Evolutionary conservation across 2,113 vertebrate species (phyloP), one percentile per base, ranked within the genome.

Genomic region (Tragelaphus scriptus): DNA sequence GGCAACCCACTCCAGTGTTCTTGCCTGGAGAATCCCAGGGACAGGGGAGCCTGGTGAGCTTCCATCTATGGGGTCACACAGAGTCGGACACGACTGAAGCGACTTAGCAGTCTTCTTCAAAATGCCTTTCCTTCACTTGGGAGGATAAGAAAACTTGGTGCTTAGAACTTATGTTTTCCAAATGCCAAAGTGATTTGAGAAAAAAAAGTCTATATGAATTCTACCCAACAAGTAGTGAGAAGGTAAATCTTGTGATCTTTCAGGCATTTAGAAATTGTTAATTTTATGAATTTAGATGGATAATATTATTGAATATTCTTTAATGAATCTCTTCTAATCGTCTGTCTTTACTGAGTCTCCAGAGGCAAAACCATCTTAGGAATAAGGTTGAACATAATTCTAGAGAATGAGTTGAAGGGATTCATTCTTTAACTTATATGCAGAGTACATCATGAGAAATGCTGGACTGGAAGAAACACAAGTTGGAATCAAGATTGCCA

Each of bases 261-360:
- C n/a, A 63, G 56, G 11, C 17, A 92, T 65, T 85, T 82, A 93
- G 11, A 55, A 89, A 71, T 56, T 94, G 49, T 81, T 85, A 40
- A 59, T 90, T 92, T 80, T 87, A 44, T 85, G 59, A 92, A 58
- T 28, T 84, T 81, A 55, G n/a, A 17, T 85, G 90, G 21, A 95
- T 96, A 59, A 63, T 82, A 23, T 87, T 91, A 56, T 80, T 94
- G 59, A 88, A 88, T 88, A 88, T 49, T 85, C 32, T 96, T 88
- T 53, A 71, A 58, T 80, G 92, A 88, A 80, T 81, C 17, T 65
- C 88, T 96, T 63, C 47, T 71, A 91, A 71, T 13, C 23, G 1
- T 56, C 44, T 94, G n/a, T 58, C 49, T 16, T 81, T 86, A 85
- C 21, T 10, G 65, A 85, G 7, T 47, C 55, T 96, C n/a, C 32